Evolutionary conservation across 2,113 vertebrate species (phyloP), one percentile per base, ranked within the genome.

Genomic region (Corythaeola cristata): DNA sequence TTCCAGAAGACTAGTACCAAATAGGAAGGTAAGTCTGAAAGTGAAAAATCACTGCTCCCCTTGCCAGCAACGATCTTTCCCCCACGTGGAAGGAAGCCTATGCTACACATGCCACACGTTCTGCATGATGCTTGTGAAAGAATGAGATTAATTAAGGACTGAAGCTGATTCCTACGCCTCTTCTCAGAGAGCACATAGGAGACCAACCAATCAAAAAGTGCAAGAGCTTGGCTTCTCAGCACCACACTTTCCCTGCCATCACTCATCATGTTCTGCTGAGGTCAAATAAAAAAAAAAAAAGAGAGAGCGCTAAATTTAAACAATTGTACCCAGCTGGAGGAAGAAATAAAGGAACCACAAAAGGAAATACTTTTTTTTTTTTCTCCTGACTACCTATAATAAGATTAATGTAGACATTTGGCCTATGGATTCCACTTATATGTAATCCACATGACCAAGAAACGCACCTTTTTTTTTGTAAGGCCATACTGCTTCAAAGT

Each of bases 111-210:
- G 41, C 24, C 73, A 83, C 2, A 2, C 6, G 2, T 30, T 83
- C 91, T 58, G 47, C 52, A 50, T 0, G 2, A 23, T 14, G 30
- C 24, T 87, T 0, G 0, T 17, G 50, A 2, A 56, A 44, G 12
- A 81, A 79, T 8, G 35, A 75, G 39, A 50, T 27, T 24, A 60
- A 85, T 44, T n/a, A 41, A 83, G 21, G 23, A 62, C 16, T 26
- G 68, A 53, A 55, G 33, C 39, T 0, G 1, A 60, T 73, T 71
- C 50, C n/a, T 12, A 27, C 1, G 1, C 39, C 12, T 32, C 37
- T 30, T 47, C 47, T 66, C 63, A 79, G 49, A 72, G 53, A 55
- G 17, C 47, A 37, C 9, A 45, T 0, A 35, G n/a, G 56, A 66
- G 85, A n/a, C 5, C 28, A 50, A 63, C 73, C 28, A 47, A 81